Percentiles rank a stretch among this genome's conserved stretches.
Evolutionary conservation across 2,888 invertebrate species (phyloP).

Genomic region (Exephanes ischioxanthus): DNA sequence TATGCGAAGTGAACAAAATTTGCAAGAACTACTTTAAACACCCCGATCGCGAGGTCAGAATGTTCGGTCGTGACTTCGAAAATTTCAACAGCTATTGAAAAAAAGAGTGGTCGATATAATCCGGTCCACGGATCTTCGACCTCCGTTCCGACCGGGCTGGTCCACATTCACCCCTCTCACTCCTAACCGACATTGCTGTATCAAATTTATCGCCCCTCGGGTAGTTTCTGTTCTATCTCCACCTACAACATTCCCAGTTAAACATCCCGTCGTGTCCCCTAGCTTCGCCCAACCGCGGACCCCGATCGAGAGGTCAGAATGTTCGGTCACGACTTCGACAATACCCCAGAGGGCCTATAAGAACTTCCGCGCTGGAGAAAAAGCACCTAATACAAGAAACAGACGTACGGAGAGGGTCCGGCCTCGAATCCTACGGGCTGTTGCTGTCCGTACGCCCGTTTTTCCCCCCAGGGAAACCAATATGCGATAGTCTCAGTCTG

Average conservation of each 20-base stretch:
- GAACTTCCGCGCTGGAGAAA: slow-evolving; percentile 15
- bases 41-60: neutral
- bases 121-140: no score
- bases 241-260: neutral
- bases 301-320: slow-evolving; percentile 6
- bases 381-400: slow-evolving; percentile 13
- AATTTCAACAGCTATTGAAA: neutral
- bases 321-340: slow-evolving; percentile 20
- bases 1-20: no score
- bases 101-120: no score
- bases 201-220: no score
- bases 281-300: neutral
- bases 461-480: neutral
- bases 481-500: slow-evolving; percentile 8
- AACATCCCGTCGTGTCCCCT: neutral
- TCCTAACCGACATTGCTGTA: no score
- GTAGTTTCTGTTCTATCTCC: no score
- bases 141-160: no score
- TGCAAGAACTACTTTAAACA: neutral
- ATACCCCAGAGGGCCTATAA: neutral
- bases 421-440: neutral
- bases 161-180: no score
- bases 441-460: neutral
- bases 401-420: neutral
- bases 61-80: neutral